These are phyloP conservation scores for Diplogasteroides magnus DNA, from an alignment of 1,140 invertebrate genomes.

Conservation along the genomic window DNA sequence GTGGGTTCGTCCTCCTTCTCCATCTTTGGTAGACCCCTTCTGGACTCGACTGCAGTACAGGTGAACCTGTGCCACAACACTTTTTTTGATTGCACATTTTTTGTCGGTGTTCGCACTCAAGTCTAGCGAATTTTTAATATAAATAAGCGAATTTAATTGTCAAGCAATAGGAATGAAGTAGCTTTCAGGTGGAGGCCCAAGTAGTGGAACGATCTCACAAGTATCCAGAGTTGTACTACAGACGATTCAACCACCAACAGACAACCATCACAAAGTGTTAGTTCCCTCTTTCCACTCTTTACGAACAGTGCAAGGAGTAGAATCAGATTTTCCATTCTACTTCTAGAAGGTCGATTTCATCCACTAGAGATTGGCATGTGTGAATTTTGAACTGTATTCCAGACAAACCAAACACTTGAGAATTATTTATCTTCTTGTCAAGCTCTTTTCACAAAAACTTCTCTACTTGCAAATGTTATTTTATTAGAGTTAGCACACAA, in stretches of 20 bases:
- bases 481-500: too few species aligned
- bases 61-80: too few species aligned
- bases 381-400: neutral
- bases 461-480: too few species aligned
- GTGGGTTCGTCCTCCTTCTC: neutral
- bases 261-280: neutral
- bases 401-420: neutral
- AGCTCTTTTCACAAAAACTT: neutral
- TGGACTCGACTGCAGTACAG: neutral
- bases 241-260: neutral
- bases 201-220: neutral
- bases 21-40: neutral
- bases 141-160: too few species aligned
- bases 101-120: too few species aligned
- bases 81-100: too few species aligned
- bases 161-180: too few species aligned
- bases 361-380: neutral
- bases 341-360: neutral
- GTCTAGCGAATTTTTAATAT: too few species aligned
- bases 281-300: neutral
- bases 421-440: neutral
- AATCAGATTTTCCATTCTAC: too few species aligned
- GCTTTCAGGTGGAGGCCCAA: neutral
- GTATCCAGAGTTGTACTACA: neutral
- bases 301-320: too few species aligned